These are phyloP conservation scores for Halichondria panicea DNA, from an alignment of 37 sponge, comb jelly and placozoan genomes.

Conservation along the genomic window DNA sequence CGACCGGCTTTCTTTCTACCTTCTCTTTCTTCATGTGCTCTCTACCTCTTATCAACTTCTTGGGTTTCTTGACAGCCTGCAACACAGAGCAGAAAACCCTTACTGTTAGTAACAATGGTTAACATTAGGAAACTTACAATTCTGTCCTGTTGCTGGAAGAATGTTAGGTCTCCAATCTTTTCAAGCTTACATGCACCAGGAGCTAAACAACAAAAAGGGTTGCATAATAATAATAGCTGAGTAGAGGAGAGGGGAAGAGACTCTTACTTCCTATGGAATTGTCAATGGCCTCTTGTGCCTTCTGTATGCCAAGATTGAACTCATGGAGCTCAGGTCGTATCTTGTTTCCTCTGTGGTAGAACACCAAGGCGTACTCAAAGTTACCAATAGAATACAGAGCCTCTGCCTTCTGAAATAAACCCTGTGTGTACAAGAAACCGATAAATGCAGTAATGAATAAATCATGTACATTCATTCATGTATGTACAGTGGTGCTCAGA, in stretches of 20 bases:
- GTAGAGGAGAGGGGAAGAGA: background rate
- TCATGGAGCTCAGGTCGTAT: slow-evolving; percentile 90
- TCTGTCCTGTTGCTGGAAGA: slow-evolving; percentile 84
- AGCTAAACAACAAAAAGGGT: slow-evolving; percentile 38
- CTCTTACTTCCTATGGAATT: slow-evolving; percentile 97
- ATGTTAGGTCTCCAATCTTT: slow-evolving; percentile 89
- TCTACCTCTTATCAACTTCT: slow-evolving; percentile 57
- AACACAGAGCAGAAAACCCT: background rate
- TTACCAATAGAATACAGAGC: slow-evolving; percentile 94
- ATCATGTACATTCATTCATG: no score
- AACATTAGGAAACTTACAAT: slow-evolving; percentile 44
- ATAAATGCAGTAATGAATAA: background rate
- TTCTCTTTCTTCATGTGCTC: slow-evolving; percentile 38
- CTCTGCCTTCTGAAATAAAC: slow-evolving; percentile 92
- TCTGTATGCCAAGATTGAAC: slow-evolving; percentile 94
- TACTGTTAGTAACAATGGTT: background rate
- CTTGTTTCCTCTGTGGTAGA: slow-evolving; percentile 94
- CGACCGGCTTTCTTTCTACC: slow-evolving; percentile 55
- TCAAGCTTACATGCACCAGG: slow-evolving; percentile 86
- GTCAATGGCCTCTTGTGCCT: slow-evolving; percentile 96
- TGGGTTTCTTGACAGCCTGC: slow-evolving; percentile 41
- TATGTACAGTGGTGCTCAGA: no score
- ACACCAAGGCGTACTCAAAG: slow-evolving; percentile 94
- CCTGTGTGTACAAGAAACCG: slow-evolving; percentile 35
- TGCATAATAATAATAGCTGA: no score